Evolutionary conservation across 2,888 invertebrate species (phyloP), one percentile per base, ranked within the genome.

Genomic region (Lydus trimaculatus): DNA sequence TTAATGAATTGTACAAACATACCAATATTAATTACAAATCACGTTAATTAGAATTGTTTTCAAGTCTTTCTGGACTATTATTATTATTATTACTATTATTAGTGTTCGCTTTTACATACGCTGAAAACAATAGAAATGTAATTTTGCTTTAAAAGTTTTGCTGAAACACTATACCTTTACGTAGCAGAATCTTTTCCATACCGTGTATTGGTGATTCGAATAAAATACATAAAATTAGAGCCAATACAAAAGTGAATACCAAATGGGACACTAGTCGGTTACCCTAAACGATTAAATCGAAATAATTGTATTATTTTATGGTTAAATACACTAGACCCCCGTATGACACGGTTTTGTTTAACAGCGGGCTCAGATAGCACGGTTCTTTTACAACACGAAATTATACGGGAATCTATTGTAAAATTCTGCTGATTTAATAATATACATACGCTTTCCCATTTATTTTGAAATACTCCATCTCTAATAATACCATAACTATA

Each of bases 151-250:
- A n/a, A 11, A 52, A 23, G 1, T 5, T 23, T 23, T 25, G 2
- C 3, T 25, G 2, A 36, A 59, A 52, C 43, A 6, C 82, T 76
- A 87, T 87, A 86, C 89, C 86, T 76, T 84, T 85, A 75, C 86
- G 84, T 0, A 91, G 84, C n/a, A 92, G 84, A 71, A 91, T 88
- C 78, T 90, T 90, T 82, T 92, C 92, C 60, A 92, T 86, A 3
- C 91, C 90, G 74, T 91, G 90, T 75, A 92, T 88, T 1, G 92
- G 92, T 9, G 92, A 91, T 82, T 92, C 92, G 77, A 92, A 92
- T 43, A 90, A 86, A 60, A 91, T 83, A 72, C 91, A 91, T 58
- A 92, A 81, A 48, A 92, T 63, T 61, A 91, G 83, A 63, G 91
- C 92, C 73, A 89, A 84, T 25, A 85, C 71, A 78, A 91, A 91